These are phyloP conservation scores for Oryzias dopingdopingensis DNA, from an alignment of 2,797 vertebrate species.

Conservation along the genomic window DNA sequence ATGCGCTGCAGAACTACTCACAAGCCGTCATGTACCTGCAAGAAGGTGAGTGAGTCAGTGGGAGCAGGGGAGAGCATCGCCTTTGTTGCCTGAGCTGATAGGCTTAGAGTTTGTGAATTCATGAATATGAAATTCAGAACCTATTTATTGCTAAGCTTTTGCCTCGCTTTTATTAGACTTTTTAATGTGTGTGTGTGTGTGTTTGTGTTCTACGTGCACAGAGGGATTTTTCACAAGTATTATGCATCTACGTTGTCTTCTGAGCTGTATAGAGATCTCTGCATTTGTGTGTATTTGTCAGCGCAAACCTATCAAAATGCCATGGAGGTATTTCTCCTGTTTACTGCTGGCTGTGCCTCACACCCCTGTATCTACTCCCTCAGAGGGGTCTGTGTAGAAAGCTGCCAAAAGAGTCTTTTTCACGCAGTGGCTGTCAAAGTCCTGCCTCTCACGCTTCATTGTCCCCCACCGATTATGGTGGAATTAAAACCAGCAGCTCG, in stretches of 20 bases:
- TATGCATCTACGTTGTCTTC: slow-evolving; percentile 51
- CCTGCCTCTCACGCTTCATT: slow-evolving; percentile 56
- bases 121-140: slow-evolving; percentile 71
- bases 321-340: slow-evolving; percentile 49
- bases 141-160: slow-evolving; percentile 70
- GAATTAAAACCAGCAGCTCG: slow-evolving; percentile 56
- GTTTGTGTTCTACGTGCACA: slow-evolving; percentile 55
- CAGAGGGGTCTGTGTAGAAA: slow-evolving; percentile 57
- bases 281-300: slow-evolving; percentile 52
- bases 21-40: slow-evolving; percentile 98
- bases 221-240: slow-evolving; percentile 48
- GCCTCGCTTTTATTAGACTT: slow-evolving; percentile 63
- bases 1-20: slow-evolving; percentile 95
- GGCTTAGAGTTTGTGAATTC: slow-evolving; percentile 71
- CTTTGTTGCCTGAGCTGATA: slow-evolving; percentile 68
- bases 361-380: slow-evolving; percentile 64
- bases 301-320: slow-evolving; percentile 53
- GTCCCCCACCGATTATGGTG: slow-evolving; percentile 56
- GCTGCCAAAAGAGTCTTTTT: slow-evolving; percentile 64
- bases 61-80: slow-evolving; percentile 47
- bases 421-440: slow-evolving; percentile 58
- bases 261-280: slow-evolving; percentile 48
- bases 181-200: slow-evolving; percentile 23
- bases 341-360: slow-evolving; percentile 61
- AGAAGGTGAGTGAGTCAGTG: slow-evolving; percentile 70